phyloP scores from a whole-genome alignment of 1,140 invertebrate genomes.

The Spodoptera litura region DNA sequence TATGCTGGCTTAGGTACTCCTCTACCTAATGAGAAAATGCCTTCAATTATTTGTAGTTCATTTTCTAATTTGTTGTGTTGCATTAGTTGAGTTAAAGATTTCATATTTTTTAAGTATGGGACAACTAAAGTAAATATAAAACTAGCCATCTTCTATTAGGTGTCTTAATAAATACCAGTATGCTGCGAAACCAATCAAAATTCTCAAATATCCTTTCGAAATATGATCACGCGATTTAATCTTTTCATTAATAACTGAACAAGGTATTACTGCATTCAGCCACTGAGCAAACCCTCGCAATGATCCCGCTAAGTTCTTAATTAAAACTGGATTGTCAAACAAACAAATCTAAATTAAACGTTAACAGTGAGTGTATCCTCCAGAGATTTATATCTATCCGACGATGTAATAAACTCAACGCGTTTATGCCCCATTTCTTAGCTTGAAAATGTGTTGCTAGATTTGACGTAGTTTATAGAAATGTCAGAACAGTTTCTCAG shows the following conservation, averaged over 20 bases:
- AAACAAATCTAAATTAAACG: conserved; percentile 41
- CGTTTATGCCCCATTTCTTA: conserved; percentile 28
- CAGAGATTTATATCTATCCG: conserved; percentile 18
- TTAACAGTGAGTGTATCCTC: neutral
- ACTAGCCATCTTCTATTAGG: no score
- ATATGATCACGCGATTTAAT: neutral
- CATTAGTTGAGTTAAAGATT: no score
- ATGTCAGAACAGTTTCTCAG: neutral
- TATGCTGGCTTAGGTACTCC: no score
- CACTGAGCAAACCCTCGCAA: conserved; percentile 1
- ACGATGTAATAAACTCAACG: conserved; percentile 6
- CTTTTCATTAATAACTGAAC: conserved; percentile 6
- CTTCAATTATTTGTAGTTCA: no score
- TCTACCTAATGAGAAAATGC: no score
- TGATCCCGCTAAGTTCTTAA: conserved; percentile 32
- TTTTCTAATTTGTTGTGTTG: no score
- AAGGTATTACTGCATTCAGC: conserved; percentile 18
- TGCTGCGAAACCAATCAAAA: no score
- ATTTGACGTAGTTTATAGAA: neutral
- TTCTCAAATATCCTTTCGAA: neutral
- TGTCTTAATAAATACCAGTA: no score
- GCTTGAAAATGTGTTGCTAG: neutral
- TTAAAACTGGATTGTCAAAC: conserved; percentile 23
- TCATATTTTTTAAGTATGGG: no score
- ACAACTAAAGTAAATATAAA: no score